Base-by-base conservation (phyloP, 2,113 vertebrate species). In the Passer montanus region DNA sequence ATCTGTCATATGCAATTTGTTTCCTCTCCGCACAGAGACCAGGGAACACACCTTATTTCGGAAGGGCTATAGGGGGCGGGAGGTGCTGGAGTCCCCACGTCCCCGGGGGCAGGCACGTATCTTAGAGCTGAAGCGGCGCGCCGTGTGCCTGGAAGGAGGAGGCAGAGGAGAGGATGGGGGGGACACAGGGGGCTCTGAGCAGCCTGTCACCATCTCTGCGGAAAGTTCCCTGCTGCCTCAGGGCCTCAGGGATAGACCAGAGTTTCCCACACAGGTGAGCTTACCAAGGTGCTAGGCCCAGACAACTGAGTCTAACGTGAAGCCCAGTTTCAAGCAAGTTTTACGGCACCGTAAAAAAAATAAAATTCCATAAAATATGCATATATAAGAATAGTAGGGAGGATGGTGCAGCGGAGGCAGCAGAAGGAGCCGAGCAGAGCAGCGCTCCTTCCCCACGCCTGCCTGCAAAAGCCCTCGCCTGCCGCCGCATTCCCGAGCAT, bases 401-500 rank as follows among this genome's bases (percentile, higher is more conserved):
- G 56, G 63, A 69, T 77, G 77, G 15, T 92, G 91, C 89, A 58
- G 87, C 31, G 46, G 44, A 72, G 46, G 76, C 55, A 52, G 84
- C 55, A n/a, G 39, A 37, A 69, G 75, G 56, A 89, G 60, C 55
- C 28, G 28, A 73, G 63, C 11, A 5, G 85, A 96, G 66, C 75
- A 77, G 90, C 24, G 30, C 77, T 70, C 55, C 43, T 59, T 91
- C 79, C 59, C 44, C 82, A n/a, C 20, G 70, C 83, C 87, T 37
- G 80, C 80, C 93, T 66, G 87, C 89, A 59, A 60, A 62, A 87
- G 72, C 86, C 1, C 74, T 94, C 73, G 9, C 64, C 60, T 49
- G 28, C 81, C 90, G 62, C 96, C 91, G 94, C 94, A 96, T 93
- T 90, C 33, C 91, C 58, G 91, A 95, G 94, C 96, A 94, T 95